phyloP scores from a whole-genome alignment of 1,140 invertebrate genomes.

The Aphelinus certus region DNA sequence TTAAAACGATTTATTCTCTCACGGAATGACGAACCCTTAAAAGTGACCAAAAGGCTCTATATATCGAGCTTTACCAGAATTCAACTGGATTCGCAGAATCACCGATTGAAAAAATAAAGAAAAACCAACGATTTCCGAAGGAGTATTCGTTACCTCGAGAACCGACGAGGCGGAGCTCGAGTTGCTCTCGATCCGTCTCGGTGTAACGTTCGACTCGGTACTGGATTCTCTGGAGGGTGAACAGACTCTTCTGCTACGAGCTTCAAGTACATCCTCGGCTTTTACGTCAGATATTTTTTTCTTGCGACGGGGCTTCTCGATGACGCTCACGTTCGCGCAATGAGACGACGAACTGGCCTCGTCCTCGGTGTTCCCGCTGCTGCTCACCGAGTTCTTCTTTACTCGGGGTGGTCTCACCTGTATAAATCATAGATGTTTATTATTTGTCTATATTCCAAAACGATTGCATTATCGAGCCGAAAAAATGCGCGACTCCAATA shows the following conservation, averaged over 20 bases:
- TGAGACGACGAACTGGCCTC: slow-evolving; percentile 34
- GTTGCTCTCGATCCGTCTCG: slow-evolving; percentile 10
- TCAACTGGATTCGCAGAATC: no score
- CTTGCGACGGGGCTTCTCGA: slow-evolving; percentile 45
- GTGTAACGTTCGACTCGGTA: slow-evolving; percentile 8
- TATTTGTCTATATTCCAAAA: no score
- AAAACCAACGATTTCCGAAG: no score
- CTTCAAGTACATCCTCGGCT: slow-evolving; percentile 58
- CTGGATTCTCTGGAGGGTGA: slow-evolving; percentile 26
- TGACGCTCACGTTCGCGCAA: slow-evolving; percentile 12
- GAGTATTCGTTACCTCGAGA: slow-evolving; percentile 17
- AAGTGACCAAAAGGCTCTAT: no score
- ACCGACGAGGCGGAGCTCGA: neutral
- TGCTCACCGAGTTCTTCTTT: slow-evolving; percentile 57
- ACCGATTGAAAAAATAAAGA: no score
- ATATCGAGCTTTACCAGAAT: no score
- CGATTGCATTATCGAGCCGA: no score
- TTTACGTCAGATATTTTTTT: slow-evolving; percentile 57
- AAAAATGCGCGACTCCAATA: no score
- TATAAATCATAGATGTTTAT: no score
- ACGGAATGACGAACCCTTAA: no score
- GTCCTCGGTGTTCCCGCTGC: slow-evolving; percentile 51
- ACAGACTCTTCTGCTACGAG: slow-evolving; percentile 42
- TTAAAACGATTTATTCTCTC: no score
- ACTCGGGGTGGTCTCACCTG: slow-evolving; percentile 60